These are phyloP conservation scores for Auanema freiburgensis DNA, from an alignment of 2,888 invertebrate species.

Conservation along the genomic window DNA sequence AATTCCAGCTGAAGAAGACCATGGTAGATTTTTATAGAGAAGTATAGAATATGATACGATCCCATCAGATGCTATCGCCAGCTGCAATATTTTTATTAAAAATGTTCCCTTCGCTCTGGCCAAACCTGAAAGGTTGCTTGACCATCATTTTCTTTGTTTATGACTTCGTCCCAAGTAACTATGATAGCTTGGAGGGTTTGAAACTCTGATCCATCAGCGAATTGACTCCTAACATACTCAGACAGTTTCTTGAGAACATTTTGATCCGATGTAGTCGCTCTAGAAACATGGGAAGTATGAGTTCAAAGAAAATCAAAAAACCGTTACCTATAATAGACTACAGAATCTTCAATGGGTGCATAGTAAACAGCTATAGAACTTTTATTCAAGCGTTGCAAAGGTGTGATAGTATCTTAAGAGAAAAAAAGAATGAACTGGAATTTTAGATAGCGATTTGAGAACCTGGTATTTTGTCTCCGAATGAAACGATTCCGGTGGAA, in stretches of 20 bases:
- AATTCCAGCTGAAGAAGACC: slow-evolving; percentile 69
- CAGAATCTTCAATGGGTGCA: slow-evolving; percentile 37
- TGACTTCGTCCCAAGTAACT: slow-evolving; percentile 80
- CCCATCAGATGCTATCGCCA: slow-evolving; percentile 76
- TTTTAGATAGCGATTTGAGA: too few relatives aligned
- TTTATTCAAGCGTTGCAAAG: slow-evolving; percentile 27
- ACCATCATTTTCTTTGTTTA: slow-evolving; percentile 69
- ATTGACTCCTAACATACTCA: slow-evolving; percentile 75
- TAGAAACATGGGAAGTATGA: slow-evolving; percentile 11
- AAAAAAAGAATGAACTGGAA: not conserved
- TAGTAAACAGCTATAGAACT: slow-evolving; percentile 52
- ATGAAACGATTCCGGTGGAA: slow-evolving; percentile 52
- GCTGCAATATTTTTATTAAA: slow-evolving; percentile 68
- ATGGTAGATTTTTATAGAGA: slow-evolving; percentile 86
- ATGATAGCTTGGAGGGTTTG: slow-evolving; percentile 78
- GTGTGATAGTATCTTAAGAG: slow-evolving; percentile 19
- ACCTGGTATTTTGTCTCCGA: slow-evolving; percentile 37
- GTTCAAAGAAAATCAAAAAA: slow-evolving; percentile 4
- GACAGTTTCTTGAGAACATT: slow-evolving; percentile 39
- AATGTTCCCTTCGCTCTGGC: not conserved
- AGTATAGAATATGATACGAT: slow-evolving; percentile 82
- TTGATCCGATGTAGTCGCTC: slow-evolving; percentile 42
- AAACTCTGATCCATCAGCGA: slow-evolving; percentile 76
- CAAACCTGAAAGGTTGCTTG: slow-evolving; percentile 70
- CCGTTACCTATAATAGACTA: slow-evolving; percentile 42